phyloP scores from a whole-genome alignment of 2,888 invertebrate genomes.

The Seira musarum region DNA sequence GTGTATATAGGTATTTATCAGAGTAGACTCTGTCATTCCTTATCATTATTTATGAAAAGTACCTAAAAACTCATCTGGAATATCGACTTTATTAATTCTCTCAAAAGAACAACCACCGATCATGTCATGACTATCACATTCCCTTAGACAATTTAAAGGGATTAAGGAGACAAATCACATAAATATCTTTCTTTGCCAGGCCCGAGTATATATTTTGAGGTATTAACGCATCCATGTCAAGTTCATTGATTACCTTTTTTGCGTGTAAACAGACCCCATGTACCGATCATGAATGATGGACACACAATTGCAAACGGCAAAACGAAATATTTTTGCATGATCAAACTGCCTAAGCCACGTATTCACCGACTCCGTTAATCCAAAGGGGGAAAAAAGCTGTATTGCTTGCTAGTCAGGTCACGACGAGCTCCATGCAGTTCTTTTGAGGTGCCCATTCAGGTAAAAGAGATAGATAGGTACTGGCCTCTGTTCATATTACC shows the following conservation, averaged over 20 bases:
- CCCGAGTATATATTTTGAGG: neutral
- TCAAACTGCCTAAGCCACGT: neutral
- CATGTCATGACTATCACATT: neutral
- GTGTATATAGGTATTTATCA: neutral
- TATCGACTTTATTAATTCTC: too few relatives aligned
- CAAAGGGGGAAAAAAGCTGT: neutral
- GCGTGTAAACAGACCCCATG: neutral
- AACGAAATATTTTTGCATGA: neutral
- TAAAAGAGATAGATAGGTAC: neutral
- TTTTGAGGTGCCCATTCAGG: neutral
- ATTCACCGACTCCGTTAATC: neutral
- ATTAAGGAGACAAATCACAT: neutral
- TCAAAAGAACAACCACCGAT: too few relatives aligned
- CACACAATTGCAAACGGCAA: neutral
- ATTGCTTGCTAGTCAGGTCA: conserved; percentile 1
- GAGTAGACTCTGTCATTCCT: neutral
- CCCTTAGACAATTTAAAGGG: neutral
- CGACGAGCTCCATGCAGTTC: neutral
- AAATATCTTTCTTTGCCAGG: neutral
- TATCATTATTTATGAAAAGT: too few relatives aligned
- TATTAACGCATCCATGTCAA: neutral
- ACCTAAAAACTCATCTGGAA: too few relatives aligned
- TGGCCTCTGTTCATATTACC: neutral
- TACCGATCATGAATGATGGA: neutral
- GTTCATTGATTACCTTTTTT: conserved; percentile 1